Evolutionary conservation across 2,797 vertebrate species (phyloP).

Genomic region (Lerista edwardsae): DNA sequence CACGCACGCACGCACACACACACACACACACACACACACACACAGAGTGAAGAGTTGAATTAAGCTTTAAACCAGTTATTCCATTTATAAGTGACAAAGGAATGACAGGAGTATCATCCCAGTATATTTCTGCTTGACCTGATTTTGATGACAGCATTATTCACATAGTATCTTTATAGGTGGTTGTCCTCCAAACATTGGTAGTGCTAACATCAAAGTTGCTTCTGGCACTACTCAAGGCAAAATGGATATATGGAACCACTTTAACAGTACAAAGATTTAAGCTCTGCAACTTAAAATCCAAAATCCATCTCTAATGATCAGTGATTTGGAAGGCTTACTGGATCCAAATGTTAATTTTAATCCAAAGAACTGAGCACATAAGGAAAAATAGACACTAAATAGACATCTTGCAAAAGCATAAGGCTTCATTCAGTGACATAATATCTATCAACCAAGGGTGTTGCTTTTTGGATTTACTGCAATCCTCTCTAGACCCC

Average conservation of each 20-base stretch:
- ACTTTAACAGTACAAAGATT: too few relatives aligned
- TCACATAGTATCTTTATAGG: background rate
- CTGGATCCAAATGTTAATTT: background rate
- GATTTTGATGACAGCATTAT: background rate
- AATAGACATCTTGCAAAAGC: too few relatives aligned
- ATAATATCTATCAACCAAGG: too few relatives aligned
- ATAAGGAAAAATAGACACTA: background rate
- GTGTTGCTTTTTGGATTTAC: too few relatives aligned
- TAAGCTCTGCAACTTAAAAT: background rate
- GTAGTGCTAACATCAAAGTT: background rate
- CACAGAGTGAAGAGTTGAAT: background rate
- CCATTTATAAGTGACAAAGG: background rate
- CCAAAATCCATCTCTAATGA: background rate
- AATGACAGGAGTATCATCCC: background rate
- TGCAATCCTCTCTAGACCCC: too few relatives aligned
- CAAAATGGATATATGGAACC: background rate
- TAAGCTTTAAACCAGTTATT: background rate
- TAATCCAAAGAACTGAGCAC: background rate
- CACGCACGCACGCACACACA: too few relatives aligned
- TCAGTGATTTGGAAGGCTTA: background rate
- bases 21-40: too few relatives aligned
- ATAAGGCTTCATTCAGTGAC: too few relatives aligned
- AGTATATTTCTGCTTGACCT: constrained; percentile 17
- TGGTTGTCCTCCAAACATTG: background rate
- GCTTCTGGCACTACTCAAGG: background rate